Base-by-base conservation (phyloP, 1,140 invertebrate genomes). In the Ectropis grisescens region DNA sequence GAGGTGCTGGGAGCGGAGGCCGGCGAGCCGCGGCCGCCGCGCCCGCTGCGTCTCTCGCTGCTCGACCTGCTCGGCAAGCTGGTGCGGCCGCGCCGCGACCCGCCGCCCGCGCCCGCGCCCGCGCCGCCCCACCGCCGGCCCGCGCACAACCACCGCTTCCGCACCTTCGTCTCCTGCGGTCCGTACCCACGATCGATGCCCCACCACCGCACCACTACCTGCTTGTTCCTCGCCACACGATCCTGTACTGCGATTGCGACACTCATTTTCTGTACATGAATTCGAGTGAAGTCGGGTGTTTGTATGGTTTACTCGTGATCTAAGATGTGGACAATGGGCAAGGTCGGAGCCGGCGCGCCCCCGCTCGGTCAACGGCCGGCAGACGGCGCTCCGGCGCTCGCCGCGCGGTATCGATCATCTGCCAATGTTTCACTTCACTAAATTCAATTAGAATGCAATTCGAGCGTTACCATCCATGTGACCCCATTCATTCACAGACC, bases 1-100 rank as follows among this genome's bases (percentile, higher is more conserved):
- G 75, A 80, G 72, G 70, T 71, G 64, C 68, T 80, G 53, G 74
- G 69, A 58, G 66, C 64, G 43, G 74, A 75, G 41, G 62, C 60
- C 46, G 50, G 53, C 53, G 68, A 64, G 53, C 40, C 58, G 24
- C 64, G 65, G 33, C 69, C 68, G 46, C 64, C 64, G 59, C 69
- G 66, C 54, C 66, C 68, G 33, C 59, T 83, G 58, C 80, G 88
- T 33, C 85, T 87, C 47, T 88, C 86, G 12, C 81, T 90, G 51
- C 82, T 89, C 28, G 87, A 85, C 43, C 85, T 90, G 33, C 83
- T 90, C 39, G 88, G 87, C 41, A 90, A 90, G 64, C 64, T 90
- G 58, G 87, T 88, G 41, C 86, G 64, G 55, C 83, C 51, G 64
- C 85, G 62, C 56, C 83, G 51, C 65, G 83, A 54, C 62, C 83